Evolutionary conservation across 2,888 invertebrate species (phyloP), one percentile per base, ranked within the genome.

Genomic region (Hesperia comma): DNA sequence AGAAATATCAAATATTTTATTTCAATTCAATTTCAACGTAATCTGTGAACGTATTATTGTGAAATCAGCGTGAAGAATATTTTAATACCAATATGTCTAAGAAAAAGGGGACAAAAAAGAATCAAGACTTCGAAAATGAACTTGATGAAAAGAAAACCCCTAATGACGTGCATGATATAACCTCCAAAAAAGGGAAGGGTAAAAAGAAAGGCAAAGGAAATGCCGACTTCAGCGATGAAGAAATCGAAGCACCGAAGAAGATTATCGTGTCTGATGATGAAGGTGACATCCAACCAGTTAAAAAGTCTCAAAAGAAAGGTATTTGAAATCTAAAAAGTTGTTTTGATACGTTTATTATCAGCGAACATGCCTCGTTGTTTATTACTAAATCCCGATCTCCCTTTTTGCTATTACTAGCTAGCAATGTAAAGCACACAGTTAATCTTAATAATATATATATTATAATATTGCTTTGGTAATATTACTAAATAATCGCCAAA

Each of bases 21-120:
- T 4, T 26, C n/a, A n/a, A n/a, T n/a, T n/a, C n/a, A n/a, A n/a
- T n/a, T n/a, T n/a, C n/a, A n/a, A n/a, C n/a, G n/a, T n/a, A n/a
- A n/a, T n/a, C n/a, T n/a, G n/a, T 10, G 21, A 14, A 10, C 19
- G 1, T 21, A 57, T 1, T 41, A 32, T 55, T 46, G 43, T 62
- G 54, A 46, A 63, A 46, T 46, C 55, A 46, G 46, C n/a, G 43
- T 10, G 4, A 19, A 21, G 14, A 6, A 26, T n/a, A 12, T 41
- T 14, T 26, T 17, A 33, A 2, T 26, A 14, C 19, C 19, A 76
- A 69, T 1, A 95, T 95, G 95, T 94, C 95, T 7, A 94, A 94
- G 79, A 94, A 93, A 82, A 93, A 90, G 70, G 93, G 93, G 63
- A 90, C 87, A 71, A 94, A 94, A 77, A 95, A 95, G 77, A 94